Base-by-base conservation (phyloP, 2,888 invertebrate species). In the Phalangium opilio region DNA sequence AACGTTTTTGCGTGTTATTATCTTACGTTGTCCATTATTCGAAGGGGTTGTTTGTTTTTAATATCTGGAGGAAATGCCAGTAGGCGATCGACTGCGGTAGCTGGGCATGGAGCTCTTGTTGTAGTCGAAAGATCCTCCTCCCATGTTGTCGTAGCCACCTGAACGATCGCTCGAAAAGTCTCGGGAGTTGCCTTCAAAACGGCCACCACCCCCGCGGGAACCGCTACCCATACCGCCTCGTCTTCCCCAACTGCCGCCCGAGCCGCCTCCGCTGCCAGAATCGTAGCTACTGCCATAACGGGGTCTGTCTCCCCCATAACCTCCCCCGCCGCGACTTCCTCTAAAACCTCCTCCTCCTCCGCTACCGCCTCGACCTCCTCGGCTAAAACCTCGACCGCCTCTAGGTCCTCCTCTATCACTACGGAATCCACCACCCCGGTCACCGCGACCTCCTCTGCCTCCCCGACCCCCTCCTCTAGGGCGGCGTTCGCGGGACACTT, bases 251-350 rank as follows among this genome's bases (percentile, higher is more conserved):
- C 27, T 56, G 58, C 42, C 57, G 53, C 45, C 53, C 58, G 44
- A 47, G 55, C 49, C 39, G 53, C 20, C 35, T 21, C 21, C 36
- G 33, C 38, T 20, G 43, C 14, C 44, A 18, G 38, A 45, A n/a
- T 41, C 42, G 14, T 27, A 83, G 59, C 75, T 82, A 55, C 78
- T 81, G 54, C 75, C 64, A 70, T 45, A 65, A 70, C 19, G 65
- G 67, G 54, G 67, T 71, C 54, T 66, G 70, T 44, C 66, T 70
- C 36, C 44, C 20, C 48, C 33, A 10, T 27, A 27, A 8, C 35
- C 17, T 8, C 41, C 20, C 39, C 8, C 40, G 47, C 8, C 40
- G 8, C 12, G 32, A 41, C 19, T 39, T 41, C 20, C 32, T 34
- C 12, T 11, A 45, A 10, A 12, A 39, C 44, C 47, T 15, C 38